Conservation (phyloP, 2,113 vertebrate species). For the Phocoena phocoena region DNA sequence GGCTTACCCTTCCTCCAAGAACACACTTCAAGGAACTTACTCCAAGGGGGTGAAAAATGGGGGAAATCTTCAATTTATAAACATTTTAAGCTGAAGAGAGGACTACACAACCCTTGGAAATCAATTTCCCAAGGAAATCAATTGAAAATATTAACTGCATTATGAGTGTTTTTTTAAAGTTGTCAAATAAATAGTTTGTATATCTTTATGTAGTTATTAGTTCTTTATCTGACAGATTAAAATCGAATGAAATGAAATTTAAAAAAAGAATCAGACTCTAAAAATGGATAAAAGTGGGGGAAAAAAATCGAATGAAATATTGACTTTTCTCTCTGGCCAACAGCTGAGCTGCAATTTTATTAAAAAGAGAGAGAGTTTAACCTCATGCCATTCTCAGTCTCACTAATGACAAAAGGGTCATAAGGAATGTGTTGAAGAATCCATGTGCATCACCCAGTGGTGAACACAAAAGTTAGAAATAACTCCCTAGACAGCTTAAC, state of each 20-base stretch:
- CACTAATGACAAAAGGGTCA: not conserved
- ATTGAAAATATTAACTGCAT: slow-evolving; percentile 10
- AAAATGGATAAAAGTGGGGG: too few relatives aligned
- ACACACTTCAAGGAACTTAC: not conserved
- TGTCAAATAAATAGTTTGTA: slow-evolving; percentile 38
- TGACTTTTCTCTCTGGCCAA: slow-evolving; percentile 42
- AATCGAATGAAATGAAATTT: not conserved
- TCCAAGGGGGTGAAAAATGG: not conserved
- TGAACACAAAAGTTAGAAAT: not conserved
- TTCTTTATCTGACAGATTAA: slow-evolving; percentile 47
- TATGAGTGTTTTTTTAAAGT: not conserved
- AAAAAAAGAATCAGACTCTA: too few relatives aligned
- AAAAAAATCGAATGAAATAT: not conserved
- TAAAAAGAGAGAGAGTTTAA: not conserved
- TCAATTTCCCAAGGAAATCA: not conserved
- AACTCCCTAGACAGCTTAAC: not conserved
- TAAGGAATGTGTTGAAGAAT: not conserved
- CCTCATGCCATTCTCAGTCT: not conserved
- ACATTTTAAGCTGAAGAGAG: slow-evolving; percentile 38
- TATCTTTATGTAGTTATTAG: slow-evolving; percentile 41
- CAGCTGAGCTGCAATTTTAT: not conserved
- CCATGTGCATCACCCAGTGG: not conserved
- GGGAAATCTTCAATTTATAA: not conserved
- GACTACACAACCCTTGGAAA: not conserved
- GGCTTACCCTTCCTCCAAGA: not conserved